Conservation (phyloP, 2,888 invertebrate genomes). For the Andricus curvator region DNA sequence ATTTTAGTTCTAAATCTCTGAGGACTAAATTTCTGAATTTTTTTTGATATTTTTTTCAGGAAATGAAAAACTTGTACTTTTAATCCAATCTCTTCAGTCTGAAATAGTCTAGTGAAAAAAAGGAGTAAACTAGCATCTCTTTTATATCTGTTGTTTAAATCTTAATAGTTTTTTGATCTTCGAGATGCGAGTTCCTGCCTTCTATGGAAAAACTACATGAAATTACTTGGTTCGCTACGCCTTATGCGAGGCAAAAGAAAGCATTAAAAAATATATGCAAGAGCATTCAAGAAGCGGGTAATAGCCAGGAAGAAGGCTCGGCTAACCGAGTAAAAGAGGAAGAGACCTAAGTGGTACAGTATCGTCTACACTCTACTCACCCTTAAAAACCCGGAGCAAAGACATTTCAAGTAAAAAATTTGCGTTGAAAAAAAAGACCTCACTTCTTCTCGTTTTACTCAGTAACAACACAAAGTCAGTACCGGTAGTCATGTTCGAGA, state of each 20-base stretch:
- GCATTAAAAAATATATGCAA: constrained; percentile 30
- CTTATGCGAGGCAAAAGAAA: constrained; percentile 11
- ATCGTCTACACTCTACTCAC: constrained; percentile 61
- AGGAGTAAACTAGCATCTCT: not conserved
- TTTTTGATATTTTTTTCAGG: not conserved
- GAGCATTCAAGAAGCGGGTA: constrained; percentile 37
- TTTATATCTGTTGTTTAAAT: not conserved
- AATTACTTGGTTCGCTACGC: constrained; percentile 4
- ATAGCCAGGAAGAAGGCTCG: constrained; percentile 35
- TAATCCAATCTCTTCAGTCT: not conserved
- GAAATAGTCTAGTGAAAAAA: not conserved
- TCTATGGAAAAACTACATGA: constrained; percentile 7
- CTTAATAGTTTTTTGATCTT: not conserved
- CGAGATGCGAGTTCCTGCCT: not conserved
- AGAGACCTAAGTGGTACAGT: constrained; percentile 8
- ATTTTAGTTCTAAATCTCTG: not conserved
- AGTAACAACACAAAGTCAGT: constrained; percentile 61
- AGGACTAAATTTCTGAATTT: not conserved
- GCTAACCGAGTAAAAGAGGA: constrained; percentile 6
- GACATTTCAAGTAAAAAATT: constrained; percentile 62
- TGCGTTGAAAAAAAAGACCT: constrained; percentile 60
- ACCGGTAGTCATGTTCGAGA: constrained; percentile 52
- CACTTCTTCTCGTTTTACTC: constrained; percentile 61
- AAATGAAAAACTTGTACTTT: not conserved
- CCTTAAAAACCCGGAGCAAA: constrained; percentile 62